Evolutionary conservation across 1,140 invertebrate species (phyloP).

Genomic region (Musca vetustissima): DNA sequence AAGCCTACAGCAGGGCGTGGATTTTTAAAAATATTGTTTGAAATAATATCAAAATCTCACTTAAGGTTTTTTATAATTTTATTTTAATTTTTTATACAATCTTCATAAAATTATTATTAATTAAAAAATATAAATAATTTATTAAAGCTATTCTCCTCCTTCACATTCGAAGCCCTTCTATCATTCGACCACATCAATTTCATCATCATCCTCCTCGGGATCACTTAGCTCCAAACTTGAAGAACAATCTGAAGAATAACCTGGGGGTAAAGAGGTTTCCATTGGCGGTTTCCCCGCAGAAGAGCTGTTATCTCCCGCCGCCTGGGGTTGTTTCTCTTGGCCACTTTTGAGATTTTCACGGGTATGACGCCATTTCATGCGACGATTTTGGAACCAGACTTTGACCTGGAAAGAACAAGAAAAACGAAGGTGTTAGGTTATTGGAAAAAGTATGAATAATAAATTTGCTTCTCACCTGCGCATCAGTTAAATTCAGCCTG

Average conservation of each 20-base stretch:
- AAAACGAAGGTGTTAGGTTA: slow-evolving; percentile 13
- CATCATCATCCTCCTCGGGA: slow-evolving; percentile 51
- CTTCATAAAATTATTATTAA: background rate
- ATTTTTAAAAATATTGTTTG: no score
- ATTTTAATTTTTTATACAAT: no score
- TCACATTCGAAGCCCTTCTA: background rate
- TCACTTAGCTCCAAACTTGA: slow-evolving; percentile 39
- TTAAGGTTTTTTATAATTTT: no score
- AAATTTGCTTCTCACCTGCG: slow-evolving; percentile 70
- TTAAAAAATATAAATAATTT: slow-evolving; percentile 8
- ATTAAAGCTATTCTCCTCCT: no score
- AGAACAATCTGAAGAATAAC: slow-evolving; percentile 39
- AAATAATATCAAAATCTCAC: no score
- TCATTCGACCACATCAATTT: slow-evolving; percentile 58
- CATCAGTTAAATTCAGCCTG: slow-evolving; percentile 92
- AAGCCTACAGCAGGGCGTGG: no score
- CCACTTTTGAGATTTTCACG: slow-evolving; percentile 65
- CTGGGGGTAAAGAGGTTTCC: background rate
- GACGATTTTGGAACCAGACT: slow-evolving; percentile 91
- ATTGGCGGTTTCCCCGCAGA: background rate
- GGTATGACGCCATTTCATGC: slow-evolving; percentile 90
- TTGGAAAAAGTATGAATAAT: background rate
- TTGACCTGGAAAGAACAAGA: slow-evolving; percentile 68
- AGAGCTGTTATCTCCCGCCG: no score
- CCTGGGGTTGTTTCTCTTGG: slow-evolving; percentile 40